Base-by-base conservation (phyloP, 53 echinoderm and acorn worm genomes). In the Stichopus horrens region DNA sequence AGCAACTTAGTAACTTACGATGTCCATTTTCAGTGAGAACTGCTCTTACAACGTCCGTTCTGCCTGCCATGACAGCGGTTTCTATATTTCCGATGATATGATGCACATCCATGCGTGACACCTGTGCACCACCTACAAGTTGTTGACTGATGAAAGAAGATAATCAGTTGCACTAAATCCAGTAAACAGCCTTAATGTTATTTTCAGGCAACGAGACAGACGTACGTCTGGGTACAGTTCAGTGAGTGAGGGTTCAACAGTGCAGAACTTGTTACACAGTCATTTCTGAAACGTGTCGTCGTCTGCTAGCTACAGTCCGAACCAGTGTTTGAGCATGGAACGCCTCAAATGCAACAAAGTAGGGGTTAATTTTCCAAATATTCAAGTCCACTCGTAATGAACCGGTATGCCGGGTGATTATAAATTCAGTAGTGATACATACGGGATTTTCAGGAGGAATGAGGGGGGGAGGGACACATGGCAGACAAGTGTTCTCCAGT, bases 11-110 rank as follows among this genome's bases (percentile, higher is more conserved):
- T 79, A 5, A 81, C 81, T 57, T 57, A 81, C 81, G 11, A 58
- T 81, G 81, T 58, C 81, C 81, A 11, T 81, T 81, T 58, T 81
- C 81, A 7, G 86, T 67, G 21, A 86, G 86, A 86, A 53, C 71
- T 86, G 66, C 86, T 66, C 97, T 66, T 21, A 97, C 89, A 21
- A 97, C 87, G 86, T 97, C 97, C 0, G 97, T 95, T 88, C 97
- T 88, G 16, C 97, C 97, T 83, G 88, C 92, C 71, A 90, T 92
- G 14, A 97, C 97, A 57, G 97, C 97, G 37, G 87, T 77, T 54
- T 91, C 89, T 63, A 95, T 76, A 84, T 90, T 90, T 76, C 86
- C 90, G 52, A 86, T 76, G 52, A 86, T 14, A 65, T 58, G 57
- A 5, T 90, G 58, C 13, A 74, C 71, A 88, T 76, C 77, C 76